phyloP scores from a whole-genome alignment of 2,888 invertebrate genomes.

The Drosophila lacicola region DNA sequence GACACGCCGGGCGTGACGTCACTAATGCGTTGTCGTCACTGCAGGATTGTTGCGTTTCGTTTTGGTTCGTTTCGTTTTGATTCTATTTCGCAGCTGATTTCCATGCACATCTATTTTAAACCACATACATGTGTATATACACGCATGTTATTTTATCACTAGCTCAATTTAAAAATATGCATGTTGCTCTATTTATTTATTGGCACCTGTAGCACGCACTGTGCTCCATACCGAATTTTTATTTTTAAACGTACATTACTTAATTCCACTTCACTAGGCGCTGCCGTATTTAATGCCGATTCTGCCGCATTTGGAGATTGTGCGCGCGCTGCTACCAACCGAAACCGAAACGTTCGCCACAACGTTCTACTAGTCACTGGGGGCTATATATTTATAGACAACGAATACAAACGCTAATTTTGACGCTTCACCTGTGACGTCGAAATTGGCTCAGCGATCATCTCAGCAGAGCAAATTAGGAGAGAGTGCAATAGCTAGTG shows the following conservation, averaged over 20 bases:
- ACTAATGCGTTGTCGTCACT: slow-evolving; percentile 46
- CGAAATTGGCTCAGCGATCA: slow-evolving; percentile 41
- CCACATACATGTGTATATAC: slow-evolving; percentile 16
- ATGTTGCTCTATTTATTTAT: slow-evolving; percentile 39
- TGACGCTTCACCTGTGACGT: slow-evolving; percentile 77
- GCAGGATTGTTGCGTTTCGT: slow-evolving; percentile 49
- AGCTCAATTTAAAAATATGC: slow-evolving; percentile 46
- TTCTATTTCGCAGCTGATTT: slow-evolving; percentile 68
- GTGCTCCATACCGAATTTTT: slow-evolving; percentile 37
- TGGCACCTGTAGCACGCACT: slow-evolving; percentile 50
- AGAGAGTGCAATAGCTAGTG: neutral
- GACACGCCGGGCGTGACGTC: slow-evolving; percentile 70
- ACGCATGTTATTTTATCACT: slow-evolving; percentile 61
- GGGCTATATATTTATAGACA: slow-evolving; percentile 64
- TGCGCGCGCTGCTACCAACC: slow-evolving; percentile 19
- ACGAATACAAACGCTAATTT: slow-evolving; percentile 55
- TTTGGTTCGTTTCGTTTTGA: slow-evolving; percentile 24
- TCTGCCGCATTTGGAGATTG: slow-evolving; percentile 40
- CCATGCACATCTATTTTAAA: slow-evolving; percentile 61
- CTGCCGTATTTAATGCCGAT: slow-evolving; percentile 48
- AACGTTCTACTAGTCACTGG: slow-evolving; percentile 62
- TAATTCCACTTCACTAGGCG: slow-evolving; percentile 60
- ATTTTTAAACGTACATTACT: slow-evolving; percentile 72
- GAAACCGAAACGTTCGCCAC: slow-evolving; percentile 58
- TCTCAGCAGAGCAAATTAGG: slow-evolving; percentile 10